Evolutionary conservation across 2,797 vertebrate species (phyloP), one percentile per base, ranked within the genome.

Genomic region (Catostomus latipinnis): DNA sequence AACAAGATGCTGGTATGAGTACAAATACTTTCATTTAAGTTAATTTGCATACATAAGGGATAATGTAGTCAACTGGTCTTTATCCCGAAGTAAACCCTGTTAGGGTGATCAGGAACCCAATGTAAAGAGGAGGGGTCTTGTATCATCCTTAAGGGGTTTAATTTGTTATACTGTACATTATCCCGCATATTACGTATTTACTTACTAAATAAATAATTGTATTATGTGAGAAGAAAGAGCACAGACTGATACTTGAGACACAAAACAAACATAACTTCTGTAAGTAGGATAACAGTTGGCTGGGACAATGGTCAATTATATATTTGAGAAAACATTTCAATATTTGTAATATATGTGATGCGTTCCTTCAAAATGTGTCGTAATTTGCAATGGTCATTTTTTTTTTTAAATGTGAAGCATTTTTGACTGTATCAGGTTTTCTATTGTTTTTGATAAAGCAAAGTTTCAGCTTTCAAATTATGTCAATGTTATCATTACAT

Each of bases 1-100:
- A 95, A 61, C 89, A 91, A 82, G 91, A 93, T 48, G 85, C 85
- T 52, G 90, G 93, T 93, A 91, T 93, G 91, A 78, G 48, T 50
- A 7, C 53, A 22, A 22, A 49, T 66, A 10, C 43, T 65, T 57
- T 34, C 46, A 50, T 18, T 12, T 1, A 43, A 22, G 22, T 22
- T 34, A 3, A 34, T 6, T 62, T 13, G 10, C 58, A 11, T 10
- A 13, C 14, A 50, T 57, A 56, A 65, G 12, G 6, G 7, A 56
- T 66, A 66, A 9, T n/a, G 14, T 48, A 56, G 46, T 58, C 16
- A 60, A 34, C 46, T 14, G 14, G 34, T 46, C 61, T 18, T 54
- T 45, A 74, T 73, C 48, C n/a, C 22, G 14, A 62, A 53, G 18
- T 16, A 22, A 74, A 49, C n/a, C 6, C n/a, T 6, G 2, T 4